Evolutionary conservation across 2,113 vertebrate species (phyloP).

Genomic region (Otis tarda): DNA sequence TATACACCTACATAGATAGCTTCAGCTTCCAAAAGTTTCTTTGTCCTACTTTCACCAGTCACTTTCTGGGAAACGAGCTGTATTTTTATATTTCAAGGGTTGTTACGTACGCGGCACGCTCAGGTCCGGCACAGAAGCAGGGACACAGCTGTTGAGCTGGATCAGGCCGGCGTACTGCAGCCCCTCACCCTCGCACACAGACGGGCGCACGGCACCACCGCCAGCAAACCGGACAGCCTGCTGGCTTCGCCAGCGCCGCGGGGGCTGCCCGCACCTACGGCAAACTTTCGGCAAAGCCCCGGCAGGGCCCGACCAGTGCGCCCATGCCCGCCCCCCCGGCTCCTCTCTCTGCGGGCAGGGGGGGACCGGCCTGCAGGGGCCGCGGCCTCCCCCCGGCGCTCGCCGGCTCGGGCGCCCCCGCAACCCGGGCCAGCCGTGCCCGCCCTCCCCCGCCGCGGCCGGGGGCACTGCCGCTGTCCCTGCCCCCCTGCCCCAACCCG

Average conservation of each 20-base stretch:
- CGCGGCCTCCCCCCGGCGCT: background rate
- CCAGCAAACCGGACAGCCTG: accelerated
- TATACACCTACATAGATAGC: background rate
- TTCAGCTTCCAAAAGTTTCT: slow-evolving; percentile 9
- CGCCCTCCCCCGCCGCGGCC: too few species aligned
- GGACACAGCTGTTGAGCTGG: background rate
- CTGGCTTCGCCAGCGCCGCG: background rate
- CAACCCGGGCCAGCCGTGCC: background rate
- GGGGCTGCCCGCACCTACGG: background rate
- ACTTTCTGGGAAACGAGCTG: background rate
- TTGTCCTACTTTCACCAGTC: background rate
- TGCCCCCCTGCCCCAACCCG: background rate
- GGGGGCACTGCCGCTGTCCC: background rate
- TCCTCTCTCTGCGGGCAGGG: background rate
- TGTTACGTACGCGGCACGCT: accelerated
- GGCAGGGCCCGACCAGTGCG: background rate
- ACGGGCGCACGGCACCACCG: background rate
- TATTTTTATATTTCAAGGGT: background rate
- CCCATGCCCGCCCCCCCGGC: background rate
- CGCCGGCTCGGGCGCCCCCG: background rate
- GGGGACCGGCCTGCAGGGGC: background rate
- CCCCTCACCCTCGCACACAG: background rate
- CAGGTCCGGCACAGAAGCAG: background rate
- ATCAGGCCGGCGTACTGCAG: background rate
- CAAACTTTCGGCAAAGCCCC: background rate